Percentiles rank a stretch among this genome's conserved stretches.
phyloP scores from a whole-genome alignment of 1,140 invertebrate species.

The Cataglyphis hispanica region DNA sequence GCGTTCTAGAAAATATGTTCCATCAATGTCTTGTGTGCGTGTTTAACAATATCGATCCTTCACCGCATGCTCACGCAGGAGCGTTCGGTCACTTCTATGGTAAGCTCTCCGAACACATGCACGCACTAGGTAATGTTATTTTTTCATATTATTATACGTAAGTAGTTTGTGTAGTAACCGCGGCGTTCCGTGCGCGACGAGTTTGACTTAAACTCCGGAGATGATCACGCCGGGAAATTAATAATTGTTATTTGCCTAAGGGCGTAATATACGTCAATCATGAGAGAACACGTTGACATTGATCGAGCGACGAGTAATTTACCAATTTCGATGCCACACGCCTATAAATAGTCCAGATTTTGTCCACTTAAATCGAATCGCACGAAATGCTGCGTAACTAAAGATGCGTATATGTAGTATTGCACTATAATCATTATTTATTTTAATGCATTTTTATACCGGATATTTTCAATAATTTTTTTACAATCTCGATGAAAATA shows the following conservation, averaged over 20 bases:
- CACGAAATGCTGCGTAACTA: slow-evolving; percentile 51
- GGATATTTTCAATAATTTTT: background rate
- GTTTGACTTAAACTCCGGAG: background rate
- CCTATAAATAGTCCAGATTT: slow-evolving; percentile 19
- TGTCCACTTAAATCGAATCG: slow-evolving; percentile 22
- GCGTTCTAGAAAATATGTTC: slow-evolving; percentile 3
- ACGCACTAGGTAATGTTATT: slow-evolving; percentile 86
- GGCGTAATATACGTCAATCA: slow-evolving; percentile 50
- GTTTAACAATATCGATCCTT: slow-evolving; percentile 78
- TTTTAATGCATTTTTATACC: background rate
- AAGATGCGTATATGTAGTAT: slow-evolving; percentile 2
- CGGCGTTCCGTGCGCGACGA: slow-evolving; percentile 52
- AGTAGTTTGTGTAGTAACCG: slow-evolving; percentile 60
- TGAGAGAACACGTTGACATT: slow-evolving; percentile 37
- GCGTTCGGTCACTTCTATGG: slow-evolving; percentile 86
- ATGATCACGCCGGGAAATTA: slow-evolving; percentile 41
- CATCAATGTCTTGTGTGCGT: slow-evolving; percentile 55
- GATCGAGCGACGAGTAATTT: slow-evolving; percentile 52
- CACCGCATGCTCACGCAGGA: slow-evolving; percentile 86
- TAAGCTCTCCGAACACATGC: slow-evolving; percentile 87
- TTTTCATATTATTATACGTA: slow-evolving; percentile 77
- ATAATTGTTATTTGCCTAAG: slow-evolving; percentile 52
- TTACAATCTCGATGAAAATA: background rate
- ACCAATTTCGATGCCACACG: slow-evolving; percentile 21
- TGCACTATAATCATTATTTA: slow-evolving; percentile 50